A percentile compares a stretch with the other conserved stretches of the same genome.
These are phyloP conservation scores for Rhizomys pruinosus DNA, from an alignment of 2,113 vertebrate species.

Conservation along the genomic window DNA sequence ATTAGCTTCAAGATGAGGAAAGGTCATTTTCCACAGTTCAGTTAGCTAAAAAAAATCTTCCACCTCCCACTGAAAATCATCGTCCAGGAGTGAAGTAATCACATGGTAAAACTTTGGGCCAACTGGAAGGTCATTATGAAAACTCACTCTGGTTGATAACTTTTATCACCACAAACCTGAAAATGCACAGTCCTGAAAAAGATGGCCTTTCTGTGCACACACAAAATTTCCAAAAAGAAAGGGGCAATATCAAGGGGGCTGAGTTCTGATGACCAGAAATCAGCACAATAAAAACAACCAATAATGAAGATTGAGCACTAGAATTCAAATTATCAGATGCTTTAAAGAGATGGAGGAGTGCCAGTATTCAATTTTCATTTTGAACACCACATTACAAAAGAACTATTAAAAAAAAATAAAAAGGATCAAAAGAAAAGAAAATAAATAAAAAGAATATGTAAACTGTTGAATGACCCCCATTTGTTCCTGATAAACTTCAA, in stretches of 20 bases:
- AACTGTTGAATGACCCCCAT: too few relatives aligned
- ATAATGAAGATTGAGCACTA: constrained; percentile 88
- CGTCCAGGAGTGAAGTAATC: constrained; percentile 88
- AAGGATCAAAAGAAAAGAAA: too few relatives aligned
- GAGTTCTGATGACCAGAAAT: constrained; percentile 87
- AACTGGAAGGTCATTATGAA: constrained; percentile 84
- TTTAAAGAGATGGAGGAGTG: constrained; percentile 87
- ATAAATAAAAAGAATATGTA: too few relatives aligned
- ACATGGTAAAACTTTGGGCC: constrained; percentile 85
- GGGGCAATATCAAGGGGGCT: constrained; percentile 79
- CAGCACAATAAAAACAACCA: constrained; percentile 88
- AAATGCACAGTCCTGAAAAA: constrained; percentile 83
- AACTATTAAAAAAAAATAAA: constrained; percentile 92
- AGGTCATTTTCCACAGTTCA: constrained; percentile 85
- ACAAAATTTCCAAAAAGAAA: constrained; percentile 79
- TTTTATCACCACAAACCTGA: constrained; percentile 69
- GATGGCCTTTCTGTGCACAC: constrained; percentile 80
- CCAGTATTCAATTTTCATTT: constrained; percentile 93
- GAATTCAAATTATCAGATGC: constrained; percentile 88
- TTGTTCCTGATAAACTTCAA: too few relatives aligned
- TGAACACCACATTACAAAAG: constrained; percentile 93
- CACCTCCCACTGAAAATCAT: constrained; percentile 87
- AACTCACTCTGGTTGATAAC: constrained; percentile 80
- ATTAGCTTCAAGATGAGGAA: constrained; percentile 85
- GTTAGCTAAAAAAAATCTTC: constrained; percentile 87